Conservation (phyloP, 1,140 invertebrate species). For the Plectrocnemia conspersa region DNA sequence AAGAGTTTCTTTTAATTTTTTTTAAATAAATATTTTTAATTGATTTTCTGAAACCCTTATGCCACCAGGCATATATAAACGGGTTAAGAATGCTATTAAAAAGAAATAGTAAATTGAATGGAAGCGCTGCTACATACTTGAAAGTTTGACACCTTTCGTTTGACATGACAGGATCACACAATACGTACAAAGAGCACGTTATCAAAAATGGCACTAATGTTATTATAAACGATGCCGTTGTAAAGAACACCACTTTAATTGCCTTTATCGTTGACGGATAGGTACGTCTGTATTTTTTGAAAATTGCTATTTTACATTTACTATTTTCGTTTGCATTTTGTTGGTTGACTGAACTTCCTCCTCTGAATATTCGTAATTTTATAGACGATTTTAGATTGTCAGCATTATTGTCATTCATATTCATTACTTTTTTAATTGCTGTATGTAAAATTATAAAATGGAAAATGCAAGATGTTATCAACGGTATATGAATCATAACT, state of each 20-base stretch:
- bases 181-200: slow-evolving; percentile 48
- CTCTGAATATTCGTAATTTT: slow-evolving; percentile 18
- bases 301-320: too few relatives aligned
- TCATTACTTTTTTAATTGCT: slow-evolving; percentile 33
- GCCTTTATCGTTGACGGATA: slow-evolving; percentile 55
- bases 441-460: slow-evolving; percentile 47
- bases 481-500: slow-evolving; percentile 51
- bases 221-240: slow-evolving; percentile 51
- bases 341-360: background rate
- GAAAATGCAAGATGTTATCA: slow-evolving; percentile 48
- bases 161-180: slow-evolving; percentile 45
- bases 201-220: slow-evolving; percentile 50
- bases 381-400: background rate
- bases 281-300: too few relatives aligned
- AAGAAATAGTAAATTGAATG: slow-evolving; percentile 55
- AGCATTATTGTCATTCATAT: slow-evolving; percentile 35
- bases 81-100: slow-evolving; percentile 66
- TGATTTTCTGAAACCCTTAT: slow-evolving; percentile 55
- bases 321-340: too few relatives aligned
- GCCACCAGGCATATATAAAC: slow-evolving; percentile 68
- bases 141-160: slow-evolving; percentile 46
- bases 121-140: slow-evolving; percentile 48
- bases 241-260: slow-evolving; percentile 54
- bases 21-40: slow-evolving; percentile 36
- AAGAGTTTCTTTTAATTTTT: background rate